Evolutionary conservation across 2,113 vertebrate species (phyloP), one percentile per base, ranked within the genome.

Genomic region (Mobula hypostoma): DNA sequence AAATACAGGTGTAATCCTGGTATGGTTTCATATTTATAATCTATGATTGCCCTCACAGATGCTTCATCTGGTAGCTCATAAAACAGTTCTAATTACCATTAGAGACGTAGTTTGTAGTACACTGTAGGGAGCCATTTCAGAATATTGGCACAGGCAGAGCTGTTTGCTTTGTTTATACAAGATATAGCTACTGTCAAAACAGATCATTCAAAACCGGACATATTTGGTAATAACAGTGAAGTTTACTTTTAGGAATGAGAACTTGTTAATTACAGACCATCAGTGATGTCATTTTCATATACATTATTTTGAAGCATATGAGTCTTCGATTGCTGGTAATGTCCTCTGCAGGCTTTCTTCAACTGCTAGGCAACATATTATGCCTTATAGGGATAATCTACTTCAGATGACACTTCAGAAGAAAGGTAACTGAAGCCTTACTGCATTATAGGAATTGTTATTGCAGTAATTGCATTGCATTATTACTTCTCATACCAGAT

Each of bases 131-230:
- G 61, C 91, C 72, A 93, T 93, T 93, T 93, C 91, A 93, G 90
- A 70, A 36, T 56, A 70, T 93, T 92, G 40, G 91, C 70, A 74
- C 70, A 93, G 91, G 56, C 40, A 74, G 91, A 56, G 70, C 32
- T 74, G 91, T 93, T 93, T 93, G 91, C 91, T 93, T 93, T 93
- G 91, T 93, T 93, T 93, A 93, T 74, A 76, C 91, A 93, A 93
- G 70, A 93, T 93, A 93, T 93, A 74, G 70, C 68, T 93, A 93
- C 91, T 93, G 91, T 93, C 91, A 93, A 93, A 93, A 93, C 91
- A 93, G 91, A 93, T 93, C 70, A 93, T 56, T 93, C 91, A 93
- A 93, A 93, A 56, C 74, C 48, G 91, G 91, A 93, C 91, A 93
- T 93, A 93, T 93, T 93, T 93, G 66, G 91, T 93, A 93, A 93